These are phyloP conservation scores for Heliconius himera DNA, from an alignment of 1,140 invertebrate species.

Conservation along the genomic window DNA sequence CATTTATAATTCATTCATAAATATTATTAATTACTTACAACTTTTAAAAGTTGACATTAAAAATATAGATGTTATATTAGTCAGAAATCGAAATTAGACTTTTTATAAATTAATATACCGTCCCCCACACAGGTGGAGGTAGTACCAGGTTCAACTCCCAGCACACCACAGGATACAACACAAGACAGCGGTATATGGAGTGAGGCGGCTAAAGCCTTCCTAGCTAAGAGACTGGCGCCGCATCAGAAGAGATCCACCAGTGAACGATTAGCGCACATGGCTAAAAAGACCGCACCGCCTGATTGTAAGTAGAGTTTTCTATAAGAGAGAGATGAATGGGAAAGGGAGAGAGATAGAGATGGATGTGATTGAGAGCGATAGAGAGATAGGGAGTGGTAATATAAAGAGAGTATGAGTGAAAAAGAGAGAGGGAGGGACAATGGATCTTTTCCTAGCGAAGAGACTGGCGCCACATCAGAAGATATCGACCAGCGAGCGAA, in stretches of 20 bases:
- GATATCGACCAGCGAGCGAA: slow-evolving; percentile 48
- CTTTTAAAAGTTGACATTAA: too few species aligned
- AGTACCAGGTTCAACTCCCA: slow-evolving; percentile 41
- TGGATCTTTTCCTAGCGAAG: slow-evolving; percentile 44
- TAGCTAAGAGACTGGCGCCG: slow-evolving; percentile 52
- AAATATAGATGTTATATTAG: too few species aligned
- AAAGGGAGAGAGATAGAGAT: too few species aligned
- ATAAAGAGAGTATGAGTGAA: too few species aligned
- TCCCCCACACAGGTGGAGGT: slow-evolving; percentile 57
- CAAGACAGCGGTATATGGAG: slow-evolving; percentile 42
- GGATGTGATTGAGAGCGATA: not conserved
- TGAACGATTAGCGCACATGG: slow-evolving; percentile 56
- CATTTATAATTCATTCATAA: not conserved
- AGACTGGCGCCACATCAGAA: slow-evolving; percentile 53
- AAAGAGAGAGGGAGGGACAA: not conserved
- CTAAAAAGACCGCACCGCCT: slow-evolving; percentile 47
- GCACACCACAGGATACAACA: not conserved
- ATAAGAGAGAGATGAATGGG: not conserved
- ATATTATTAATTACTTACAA: not conserved
- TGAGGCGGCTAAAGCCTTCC: slow-evolving; percentile 43
- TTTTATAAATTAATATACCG: not conserved
- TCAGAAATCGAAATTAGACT: too few species aligned
- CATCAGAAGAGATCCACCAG: slow-evolving; percentile 51
- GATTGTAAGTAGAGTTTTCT: slow-evolving; percentile 48
- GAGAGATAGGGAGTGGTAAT: not conserved